phyloP scores from a whole-genome alignment of 2,888 invertebrate genomes.

The Elegia similella region DNA sequence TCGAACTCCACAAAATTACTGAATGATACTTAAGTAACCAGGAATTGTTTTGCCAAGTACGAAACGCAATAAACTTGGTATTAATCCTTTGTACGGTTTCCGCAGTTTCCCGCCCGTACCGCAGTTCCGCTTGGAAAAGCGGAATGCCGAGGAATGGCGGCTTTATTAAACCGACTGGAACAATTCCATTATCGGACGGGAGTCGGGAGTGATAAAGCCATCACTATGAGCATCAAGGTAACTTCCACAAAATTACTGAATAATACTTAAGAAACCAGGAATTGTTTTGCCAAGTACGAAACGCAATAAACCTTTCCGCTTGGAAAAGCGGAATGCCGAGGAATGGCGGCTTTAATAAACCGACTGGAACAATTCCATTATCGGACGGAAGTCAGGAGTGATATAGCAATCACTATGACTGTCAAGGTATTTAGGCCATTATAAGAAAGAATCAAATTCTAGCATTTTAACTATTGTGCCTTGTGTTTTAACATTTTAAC shows the following conservation, averaged over 20 bases:
- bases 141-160: not conserved
- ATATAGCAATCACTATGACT: not conserved
- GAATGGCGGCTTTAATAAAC: conserved; percentile 2
- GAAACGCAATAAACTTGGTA: not conserved
- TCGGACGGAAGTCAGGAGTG: not conserved
- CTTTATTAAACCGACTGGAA: conserved; percentile 5
- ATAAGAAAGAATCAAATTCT: no score
- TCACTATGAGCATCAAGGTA: no score
- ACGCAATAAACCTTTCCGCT: conserved; percentile 1
- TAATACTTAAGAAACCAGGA: not conserved
- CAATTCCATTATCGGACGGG: not conserved
- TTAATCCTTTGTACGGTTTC: not conserved
- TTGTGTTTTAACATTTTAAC: no score
- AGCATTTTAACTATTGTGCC: no score
- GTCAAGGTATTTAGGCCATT: no score
- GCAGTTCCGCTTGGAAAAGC: not conserved
- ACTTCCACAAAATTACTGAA: no score
- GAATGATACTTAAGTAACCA: not conserved
- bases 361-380: not conserved
- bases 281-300: not conserved
- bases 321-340: not conserved
- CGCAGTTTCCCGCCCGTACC: not conserved
- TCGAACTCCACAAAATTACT: no score
- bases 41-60: not conserved
- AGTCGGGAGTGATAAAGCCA: not conserved